Evolutionary conservation across 2,113 vertebrate species (phyloP).

Genomic region (Cottus gobio): DNA sequence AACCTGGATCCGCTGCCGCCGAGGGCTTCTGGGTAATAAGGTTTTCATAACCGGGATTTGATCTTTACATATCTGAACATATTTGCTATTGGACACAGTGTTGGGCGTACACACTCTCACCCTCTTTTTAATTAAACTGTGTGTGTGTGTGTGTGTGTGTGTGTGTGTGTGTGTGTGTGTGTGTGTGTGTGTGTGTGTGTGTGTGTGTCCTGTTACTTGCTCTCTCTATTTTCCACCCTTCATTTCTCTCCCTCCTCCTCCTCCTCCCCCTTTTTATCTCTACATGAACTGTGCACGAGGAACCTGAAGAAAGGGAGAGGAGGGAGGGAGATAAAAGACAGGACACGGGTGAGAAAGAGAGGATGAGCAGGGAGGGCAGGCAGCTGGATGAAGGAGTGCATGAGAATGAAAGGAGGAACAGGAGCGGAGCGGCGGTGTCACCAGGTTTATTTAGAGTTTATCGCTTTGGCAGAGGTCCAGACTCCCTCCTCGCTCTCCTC

Average conservation of each 20-base stretch:
- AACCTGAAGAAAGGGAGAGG: constrained; percentile 1
- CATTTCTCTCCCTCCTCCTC: constrained; percentile 2
- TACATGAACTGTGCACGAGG: constrained; percentile 19
- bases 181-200: constrained; percentile 7
- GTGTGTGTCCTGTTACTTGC: constrained; percentile 26
- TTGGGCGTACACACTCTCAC: constrained; percentile 39
- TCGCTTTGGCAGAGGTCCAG: constrained; percentile 66
- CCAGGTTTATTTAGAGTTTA: constrained; percentile 69
- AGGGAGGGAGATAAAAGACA: constrained; percentile 4
- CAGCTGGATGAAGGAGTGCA: constrained; percentile 9
- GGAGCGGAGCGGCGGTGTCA: constrained; percentile 48
- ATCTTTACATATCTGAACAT: constrained; percentile 73
- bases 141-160: constrained; percentile 8
- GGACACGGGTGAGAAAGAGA: neutral
- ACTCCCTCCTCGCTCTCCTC: constrained; percentile 28
- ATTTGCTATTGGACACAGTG: constrained; percentile 64
- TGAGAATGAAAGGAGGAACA: constrained; percentile 47
- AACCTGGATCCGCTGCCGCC: constrained; percentile 56
- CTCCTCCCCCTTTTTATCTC: constrained; percentile 21
- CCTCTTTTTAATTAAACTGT: constrained; percentile 65
- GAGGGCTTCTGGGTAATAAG: constrained; percentile 63
- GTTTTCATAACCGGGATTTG: constrained; percentile 69
- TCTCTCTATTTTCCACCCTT: constrained; percentile 16
- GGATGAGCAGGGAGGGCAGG: neutral
- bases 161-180: no score